Evolutionary conservation across 2,797 vertebrate species (phyloP), one percentile per base, ranked within the genome.

Genomic region (Antennarius maculatus): DNA sequence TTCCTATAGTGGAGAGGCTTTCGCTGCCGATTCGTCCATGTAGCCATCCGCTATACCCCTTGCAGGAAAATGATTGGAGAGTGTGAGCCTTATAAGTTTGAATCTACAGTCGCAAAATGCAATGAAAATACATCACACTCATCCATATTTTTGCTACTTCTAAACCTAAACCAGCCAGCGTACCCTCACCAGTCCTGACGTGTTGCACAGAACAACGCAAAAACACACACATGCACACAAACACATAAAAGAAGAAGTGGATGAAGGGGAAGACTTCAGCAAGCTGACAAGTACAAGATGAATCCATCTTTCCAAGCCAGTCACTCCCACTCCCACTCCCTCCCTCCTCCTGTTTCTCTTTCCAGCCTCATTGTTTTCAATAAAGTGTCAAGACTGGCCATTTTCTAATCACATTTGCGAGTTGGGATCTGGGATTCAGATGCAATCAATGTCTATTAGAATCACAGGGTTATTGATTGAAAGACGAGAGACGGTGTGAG

Each of bases 381-480:
- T 93, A 93, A 93, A 93, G 86, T 94, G 91, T 92, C 92, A 92
- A 78, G 77, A 87, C 89, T 67, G 85, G 84, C 90, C 89, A 91
- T 92, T 90, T 90, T 89, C 86, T 93, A 94, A 94, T 94, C 90
- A 88, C 92, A 90, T 94, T 91, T 93, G 93, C 59, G 91, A 91
- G 85, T 92, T 89, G 91, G 90, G 91, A 93, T 91, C 82, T 88
- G 86, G 84, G 88, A 90, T 92, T 92, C 85, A 93, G 90, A 94
- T 92, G 87, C 90, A 93, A 93, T 94, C 93, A 93, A 90, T 93
- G 93, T 90, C 92, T 92, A 89, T 93, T 93, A 92, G 92, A 92
- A 92, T 93, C 91, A 79, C 86, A 69, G 77, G 8, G 77, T 86
- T 91, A 94, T 94, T 91, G 93, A 94, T 93, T 93, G 92, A 91